Base-by-base conservation (phyloP, 2,797 vertebrate genomes). In the Ambastaia sidthimunki region DNA sequence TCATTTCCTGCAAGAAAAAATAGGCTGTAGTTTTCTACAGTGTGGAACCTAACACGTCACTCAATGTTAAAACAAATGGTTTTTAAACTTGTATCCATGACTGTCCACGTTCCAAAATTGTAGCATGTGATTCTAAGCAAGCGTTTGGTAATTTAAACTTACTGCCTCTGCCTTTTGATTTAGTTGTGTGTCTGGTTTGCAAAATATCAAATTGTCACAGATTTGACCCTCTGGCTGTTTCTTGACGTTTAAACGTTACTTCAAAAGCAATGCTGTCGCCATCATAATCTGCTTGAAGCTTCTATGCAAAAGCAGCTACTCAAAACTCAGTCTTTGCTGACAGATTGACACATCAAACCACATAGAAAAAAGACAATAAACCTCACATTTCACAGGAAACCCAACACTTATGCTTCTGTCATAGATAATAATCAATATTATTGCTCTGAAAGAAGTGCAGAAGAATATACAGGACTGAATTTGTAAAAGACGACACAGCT, bases 311-410 rank as follows among this genome's bases (percentile, higher is more conserved):
- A 80, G 55, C n/a, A n/a, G n/a, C n/a, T n/a, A n/a, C n/a, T n/a
- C 19, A 85, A 81, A 62, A 70, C 65, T 67, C 37, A 47, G 23
- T 68, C 68, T 48, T 70, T 11, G 28, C 21, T 70, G n/a, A 71
- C 21, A n/a, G n/a, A n/a, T n/a, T 71, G 57, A 76, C 68, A 73
- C 48, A 37, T 50, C 34, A 76, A 77, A 72, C 16, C 41, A 70
- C 55, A 34, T 4, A 65, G 18, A 70, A 34, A 66, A 48, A n/a
- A n/a, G n/a, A 18, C n/a, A 44, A 4, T 9, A 23, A 78, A 76
- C 31, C 12, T 3, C 41, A 69, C 60, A 9, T 77, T 84, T 81
- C 68, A 11, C 28, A 37, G 52, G 83, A 87, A 86, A 85, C 48
- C 60, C 63, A 72, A 82, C 55, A 76, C 74, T 0, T 60, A 59